Conservation (phyloP, 1,140 invertebrate species). For the Zaprionus kolodkinae region DNA sequence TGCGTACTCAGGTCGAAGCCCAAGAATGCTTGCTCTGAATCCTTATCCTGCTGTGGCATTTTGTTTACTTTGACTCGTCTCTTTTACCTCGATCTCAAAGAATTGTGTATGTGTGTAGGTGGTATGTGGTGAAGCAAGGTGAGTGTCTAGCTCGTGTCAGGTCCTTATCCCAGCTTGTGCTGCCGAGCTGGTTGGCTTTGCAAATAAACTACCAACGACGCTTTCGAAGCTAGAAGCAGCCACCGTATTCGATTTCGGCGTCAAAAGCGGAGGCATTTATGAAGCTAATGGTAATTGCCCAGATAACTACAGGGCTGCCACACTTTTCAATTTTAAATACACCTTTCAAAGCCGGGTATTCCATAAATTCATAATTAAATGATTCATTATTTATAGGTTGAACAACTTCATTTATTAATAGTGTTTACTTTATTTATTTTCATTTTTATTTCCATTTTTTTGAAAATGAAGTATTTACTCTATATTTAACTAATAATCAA, state of each 20-base stretch:
- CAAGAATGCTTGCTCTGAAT: conserved; percentile 85
- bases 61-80: conserved; percentile 10
- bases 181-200: conserved; percentile 13
- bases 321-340: background rate
- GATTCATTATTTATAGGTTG: background rate
- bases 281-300: background rate
- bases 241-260: background rate
- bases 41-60: conserved; percentile 59
- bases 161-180: background rate
- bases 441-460: background rate
- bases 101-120: background rate
- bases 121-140: background rate
- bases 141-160: background rate
- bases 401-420: background rate
- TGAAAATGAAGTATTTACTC: background rate
- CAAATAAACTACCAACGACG: conserved; percentile 28
- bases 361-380: background rate
- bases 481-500: background rate
- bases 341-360: background rate
- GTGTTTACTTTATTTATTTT: background rate
- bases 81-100: conserved; percentile 6
- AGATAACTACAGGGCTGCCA: conserved; percentile 2
- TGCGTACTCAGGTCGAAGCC: conserved; percentile 93
- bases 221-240: conserved; percentile 5
- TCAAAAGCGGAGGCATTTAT: conserved; percentile 14